These are phyloP conservation scores for Melanotaenia parkinsoni DNA, from an alignment of 2,797 vertebrate species.

Conservation along the genomic window DNA sequence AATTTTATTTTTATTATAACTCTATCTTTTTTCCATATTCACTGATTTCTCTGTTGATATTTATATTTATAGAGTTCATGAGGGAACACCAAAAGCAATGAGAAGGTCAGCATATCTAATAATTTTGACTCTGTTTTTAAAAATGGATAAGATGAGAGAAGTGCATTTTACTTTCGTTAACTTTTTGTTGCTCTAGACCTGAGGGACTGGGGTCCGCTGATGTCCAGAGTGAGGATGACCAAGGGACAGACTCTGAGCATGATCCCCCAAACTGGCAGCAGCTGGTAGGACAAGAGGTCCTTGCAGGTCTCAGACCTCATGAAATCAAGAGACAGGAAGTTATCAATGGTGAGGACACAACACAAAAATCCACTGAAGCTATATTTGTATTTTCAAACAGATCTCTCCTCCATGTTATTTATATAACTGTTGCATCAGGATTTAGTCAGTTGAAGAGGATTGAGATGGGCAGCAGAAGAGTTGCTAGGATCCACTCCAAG, in stretches of 20 bases:
- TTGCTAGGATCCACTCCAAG: conserved; percentile 12
- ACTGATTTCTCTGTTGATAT: conserved; percentile 5
- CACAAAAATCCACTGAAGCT: neutral
- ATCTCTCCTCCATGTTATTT: neutral
- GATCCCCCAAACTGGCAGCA: conserved; percentile 95
- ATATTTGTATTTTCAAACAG: conserved; percentile 10
- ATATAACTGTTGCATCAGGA: neutral
- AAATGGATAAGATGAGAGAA: neutral
- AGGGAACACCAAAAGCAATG: conserved; percentile 91
- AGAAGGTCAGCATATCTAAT: conserved; percentile 84
- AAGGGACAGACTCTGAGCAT: conserved; percentile 88
- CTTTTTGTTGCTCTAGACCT: conserved; percentile 70
- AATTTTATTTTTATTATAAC: neutral
- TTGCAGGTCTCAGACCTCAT: conserved; percentile 88
- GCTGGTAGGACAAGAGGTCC: conserved; percentile 89
- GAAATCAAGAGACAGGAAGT: conserved; percentile 96
- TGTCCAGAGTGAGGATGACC: conserved; percentile 92
- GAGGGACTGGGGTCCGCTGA: conserved; percentile 86
- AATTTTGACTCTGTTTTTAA: neutral
- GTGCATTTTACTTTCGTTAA: neutral
- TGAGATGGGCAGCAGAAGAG: neutral
- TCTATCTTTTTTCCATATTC: conserved; percentile 1
- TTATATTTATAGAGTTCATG: conserved; percentile 82
- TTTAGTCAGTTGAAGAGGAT: neutral
- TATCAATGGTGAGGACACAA: conserved; percentile 88